Percentiles rank a stretch among this genome's conserved stretches.
Conservation (phyloP, 2,888 invertebrate genomes). For the Pimpla rufipes region DNA sequence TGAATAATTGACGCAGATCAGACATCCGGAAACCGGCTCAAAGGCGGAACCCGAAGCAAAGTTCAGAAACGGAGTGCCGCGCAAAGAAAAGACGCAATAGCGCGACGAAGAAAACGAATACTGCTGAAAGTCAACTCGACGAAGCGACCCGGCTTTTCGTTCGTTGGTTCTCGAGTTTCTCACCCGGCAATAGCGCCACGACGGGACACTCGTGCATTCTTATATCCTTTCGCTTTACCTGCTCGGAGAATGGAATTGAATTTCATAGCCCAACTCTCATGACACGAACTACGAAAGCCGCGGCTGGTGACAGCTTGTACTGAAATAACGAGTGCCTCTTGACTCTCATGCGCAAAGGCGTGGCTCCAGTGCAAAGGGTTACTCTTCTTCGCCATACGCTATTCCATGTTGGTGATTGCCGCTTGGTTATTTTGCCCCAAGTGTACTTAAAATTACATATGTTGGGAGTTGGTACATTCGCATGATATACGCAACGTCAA, state of each 20-base stretch:
- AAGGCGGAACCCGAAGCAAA: conserved; percentile 11
- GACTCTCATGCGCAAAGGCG: conserved; percentile 28
- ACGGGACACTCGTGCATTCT: conserved; percentile 16
- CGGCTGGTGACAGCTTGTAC: conserved; percentile 57
- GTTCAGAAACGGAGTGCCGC: conserved; percentile 11
- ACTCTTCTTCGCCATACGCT: conserved; percentile 17
- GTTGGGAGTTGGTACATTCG: not conserved
- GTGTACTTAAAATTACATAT: conserved; percentile 27
- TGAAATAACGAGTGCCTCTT: conserved; percentile 19
- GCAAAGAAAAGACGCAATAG: not conserved
- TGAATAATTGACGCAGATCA: conserved; percentile 15
- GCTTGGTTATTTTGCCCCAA: not conserved
- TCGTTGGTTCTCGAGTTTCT: conserved; percentile 44
- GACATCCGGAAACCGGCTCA: not conserved
- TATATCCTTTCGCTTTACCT: conserved; percentile 25
- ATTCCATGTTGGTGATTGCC: conserved; percentile 6
- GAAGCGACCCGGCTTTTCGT: conserved; percentile 8
- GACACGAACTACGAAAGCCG: conserved; percentile 43
- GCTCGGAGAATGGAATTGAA: conserved; percentile 40
- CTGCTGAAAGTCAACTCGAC: conserved; percentile 20
- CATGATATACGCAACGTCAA: not conserved
- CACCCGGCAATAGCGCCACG: conserved; percentile 20
- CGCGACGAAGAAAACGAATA: not conserved
- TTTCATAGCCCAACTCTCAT: conserved; percentile 52
- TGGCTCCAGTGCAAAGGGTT: conserved; percentile 37